phyloP scores from a whole-genome alignment of 2,797 vertebrate species.

The Chloroceryle inda region DNA sequence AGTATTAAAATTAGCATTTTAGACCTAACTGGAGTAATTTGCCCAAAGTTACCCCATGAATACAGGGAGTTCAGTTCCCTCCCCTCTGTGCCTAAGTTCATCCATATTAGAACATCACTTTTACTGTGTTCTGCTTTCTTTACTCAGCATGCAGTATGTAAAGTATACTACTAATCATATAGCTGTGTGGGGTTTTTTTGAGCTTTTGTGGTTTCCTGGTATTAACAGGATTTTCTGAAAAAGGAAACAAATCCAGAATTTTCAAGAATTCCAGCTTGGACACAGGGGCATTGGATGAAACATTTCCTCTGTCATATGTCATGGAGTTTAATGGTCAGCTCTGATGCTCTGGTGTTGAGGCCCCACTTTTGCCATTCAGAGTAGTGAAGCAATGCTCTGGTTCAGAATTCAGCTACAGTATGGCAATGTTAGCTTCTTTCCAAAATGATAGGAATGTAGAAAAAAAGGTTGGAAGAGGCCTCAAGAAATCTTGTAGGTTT shows the following conservation, averaged over 20 bases:
- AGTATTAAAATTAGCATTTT: background rate
- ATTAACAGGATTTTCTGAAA: background rate
- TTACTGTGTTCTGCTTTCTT: background rate
- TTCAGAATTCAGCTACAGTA: background rate
- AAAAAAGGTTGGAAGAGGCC: background rate
- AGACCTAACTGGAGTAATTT: background rate
- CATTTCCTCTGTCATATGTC: background rate
- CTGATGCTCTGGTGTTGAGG: background rate
- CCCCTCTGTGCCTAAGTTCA: background rate
- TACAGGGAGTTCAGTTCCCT: background rate
- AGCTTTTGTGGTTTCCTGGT: background rate
- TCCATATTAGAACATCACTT: background rate
- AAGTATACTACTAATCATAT: background rate
- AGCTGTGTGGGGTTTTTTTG: background rate
- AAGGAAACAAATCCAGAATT: slow-evolving; percentile 11
- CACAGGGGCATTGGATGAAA: background rate
- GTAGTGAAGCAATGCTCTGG: background rate
- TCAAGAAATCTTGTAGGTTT: background rate
- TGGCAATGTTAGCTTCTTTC: background rate
- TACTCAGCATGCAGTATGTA: background rate
- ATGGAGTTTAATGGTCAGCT: background rate
- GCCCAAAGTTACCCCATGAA: background rate
- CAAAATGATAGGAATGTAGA: background rate
- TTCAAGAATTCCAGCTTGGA: slow-evolving; percentile 40
- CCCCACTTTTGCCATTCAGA: background rate